Percentiles rank a stretch among this genome's conserved stretches.
These are phyloP conservation scores for Neopelma chrysocephalum DNA, from an alignment of 2,797 vertebrate species.

Conservation along the genomic window DNA sequence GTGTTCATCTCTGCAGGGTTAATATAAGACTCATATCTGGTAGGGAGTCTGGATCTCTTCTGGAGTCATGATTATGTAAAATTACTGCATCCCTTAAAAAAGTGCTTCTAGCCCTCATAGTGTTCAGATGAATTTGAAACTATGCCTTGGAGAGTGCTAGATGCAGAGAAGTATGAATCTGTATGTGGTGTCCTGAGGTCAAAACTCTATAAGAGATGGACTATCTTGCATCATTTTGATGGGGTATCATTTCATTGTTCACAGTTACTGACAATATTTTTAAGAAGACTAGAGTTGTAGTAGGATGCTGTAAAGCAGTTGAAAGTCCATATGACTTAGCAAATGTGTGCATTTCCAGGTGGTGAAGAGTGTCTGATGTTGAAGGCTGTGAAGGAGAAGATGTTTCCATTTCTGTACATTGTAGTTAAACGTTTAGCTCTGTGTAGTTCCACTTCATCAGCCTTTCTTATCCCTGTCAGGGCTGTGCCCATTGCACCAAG, in stretches of 20 bases:
- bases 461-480: neutral
- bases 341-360: neutral
- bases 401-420: neutral
- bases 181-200: neutral
- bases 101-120: neutral
- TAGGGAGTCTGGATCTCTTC: conserved; percentile 8
- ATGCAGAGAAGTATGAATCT: neutral
- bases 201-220: neutral
- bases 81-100: neutral
- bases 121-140: conserved; percentile 5
- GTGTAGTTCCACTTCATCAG: neutral
- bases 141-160: neutral
- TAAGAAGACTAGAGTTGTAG: neutral
- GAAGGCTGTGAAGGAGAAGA: neutral
- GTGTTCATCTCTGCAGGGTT: neutral
- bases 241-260: neutral
- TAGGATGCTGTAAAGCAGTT: neutral
- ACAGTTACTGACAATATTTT: neutral
- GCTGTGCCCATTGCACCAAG: neutral
- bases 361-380: neutral
- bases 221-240: neutral
- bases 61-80: conserved; percentile 17
- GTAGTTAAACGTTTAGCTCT: neutral
- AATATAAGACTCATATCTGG: neutral
- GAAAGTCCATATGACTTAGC: neutral